phyloP scores from a whole-genome alignment of 2,113 vertebrate genomes.

The Macquaria ambigua region DNA sequence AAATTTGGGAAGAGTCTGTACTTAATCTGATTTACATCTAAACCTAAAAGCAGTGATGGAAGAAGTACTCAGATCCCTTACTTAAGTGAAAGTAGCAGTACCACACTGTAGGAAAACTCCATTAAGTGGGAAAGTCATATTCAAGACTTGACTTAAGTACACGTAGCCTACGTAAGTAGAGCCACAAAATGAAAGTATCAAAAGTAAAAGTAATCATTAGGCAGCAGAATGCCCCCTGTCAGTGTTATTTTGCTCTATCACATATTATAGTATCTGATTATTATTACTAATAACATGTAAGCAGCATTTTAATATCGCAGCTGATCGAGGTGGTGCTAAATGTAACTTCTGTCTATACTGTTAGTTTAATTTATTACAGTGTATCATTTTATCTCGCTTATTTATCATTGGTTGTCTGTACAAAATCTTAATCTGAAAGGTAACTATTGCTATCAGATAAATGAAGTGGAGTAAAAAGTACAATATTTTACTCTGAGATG shows the following conservation, averaged over 20 bases:
- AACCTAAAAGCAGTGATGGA: neutral
- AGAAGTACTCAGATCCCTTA: neutral
- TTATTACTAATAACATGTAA: neutral
- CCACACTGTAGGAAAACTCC: neutral
- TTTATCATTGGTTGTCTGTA: neutral
- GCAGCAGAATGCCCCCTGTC: neutral
- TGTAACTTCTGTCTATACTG: neutral
- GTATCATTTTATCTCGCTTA: neutral
- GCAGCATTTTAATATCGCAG: neutral
- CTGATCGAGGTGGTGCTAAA: neutral
- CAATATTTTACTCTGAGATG: neutral
- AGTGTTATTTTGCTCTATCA: neutral
- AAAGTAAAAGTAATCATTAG: neutral
- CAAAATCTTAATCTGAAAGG: neutral
- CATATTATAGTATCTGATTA: neutral
- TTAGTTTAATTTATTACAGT: neutral
- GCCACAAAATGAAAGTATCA: neutral
- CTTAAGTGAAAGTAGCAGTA: neutral
- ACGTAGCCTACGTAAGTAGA: neutral
- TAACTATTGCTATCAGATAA: neutral
- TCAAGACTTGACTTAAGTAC: neutral
- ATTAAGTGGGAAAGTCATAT: neutral
- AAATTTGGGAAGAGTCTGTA: too few species aligned
- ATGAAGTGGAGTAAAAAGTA: neutral
- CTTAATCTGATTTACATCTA: neutral